Evolutionary conservation across 2,888 invertebrate genomes (phyloP).

Genomic region (Nephrocerus scutellatus): DNA sequence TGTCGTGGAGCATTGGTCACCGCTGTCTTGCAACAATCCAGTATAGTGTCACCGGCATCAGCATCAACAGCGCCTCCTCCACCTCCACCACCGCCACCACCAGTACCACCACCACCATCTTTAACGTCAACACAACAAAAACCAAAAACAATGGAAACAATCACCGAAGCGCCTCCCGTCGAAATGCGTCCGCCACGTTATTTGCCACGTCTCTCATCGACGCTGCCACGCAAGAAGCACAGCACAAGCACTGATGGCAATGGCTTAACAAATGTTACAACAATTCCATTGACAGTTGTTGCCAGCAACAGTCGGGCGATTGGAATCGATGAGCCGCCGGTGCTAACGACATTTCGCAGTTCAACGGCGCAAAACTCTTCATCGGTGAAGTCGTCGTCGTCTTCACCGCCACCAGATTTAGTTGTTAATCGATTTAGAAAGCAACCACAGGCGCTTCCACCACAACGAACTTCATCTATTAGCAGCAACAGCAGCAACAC

Average conservation of each 20-base stretch:
- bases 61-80: not conserved
- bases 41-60: conserved; percentile 2
- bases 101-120: conserved; percentile 8
- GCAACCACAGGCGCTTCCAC: not conserved
- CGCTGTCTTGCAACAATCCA: too few relatives aligned
- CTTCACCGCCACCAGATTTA: conserved; percentile 14
- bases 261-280: conserved; percentile 2
- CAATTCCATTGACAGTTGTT: too few relatives aligned
- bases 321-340: conserved; percentile 22
- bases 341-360: conserved; percentile 34
- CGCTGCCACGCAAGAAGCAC: conserved; percentile 10
- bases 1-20: conserved; percentile 13
- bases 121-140: conserved; percentile 4
- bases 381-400: conserved; percentile 13
- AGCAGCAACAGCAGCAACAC: too few relatives aligned
- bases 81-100: too few relatives aligned
- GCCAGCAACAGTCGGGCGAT: too few relatives aligned
- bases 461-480: conserved; percentile 1
- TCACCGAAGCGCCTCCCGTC: too few relatives aligned
- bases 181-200: conserved; percentile 24
- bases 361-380: conserved; percentile 16
- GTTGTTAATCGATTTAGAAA: not conserved
- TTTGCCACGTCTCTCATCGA: conserved; percentile 21
- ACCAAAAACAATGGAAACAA: too few relatives aligned
- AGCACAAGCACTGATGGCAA: conserved; percentile 12